Percentiles rank a stretch among this genome's conserved stretches.
phyloP scores from a whole-genome alignment of 2,113 vertebrate species.

The Vulpes ferrilata region DNA sequence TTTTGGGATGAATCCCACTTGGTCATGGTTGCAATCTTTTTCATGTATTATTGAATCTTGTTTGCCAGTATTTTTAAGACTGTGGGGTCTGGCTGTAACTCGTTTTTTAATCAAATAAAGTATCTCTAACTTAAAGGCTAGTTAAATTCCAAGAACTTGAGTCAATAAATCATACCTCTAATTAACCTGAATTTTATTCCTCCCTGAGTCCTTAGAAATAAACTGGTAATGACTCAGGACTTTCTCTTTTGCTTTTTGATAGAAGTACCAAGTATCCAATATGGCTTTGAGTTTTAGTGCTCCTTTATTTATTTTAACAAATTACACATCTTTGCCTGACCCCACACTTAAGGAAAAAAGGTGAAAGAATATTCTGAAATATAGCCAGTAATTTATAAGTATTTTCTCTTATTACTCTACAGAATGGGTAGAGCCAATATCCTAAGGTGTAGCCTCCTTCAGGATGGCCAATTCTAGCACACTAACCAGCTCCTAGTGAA shows the following conservation, averaged over 20 bases:
- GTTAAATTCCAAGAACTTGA: slow-evolving; percentile 6
- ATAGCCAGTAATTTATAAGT: background rate
- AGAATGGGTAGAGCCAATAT: background rate
- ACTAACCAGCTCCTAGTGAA: background rate
- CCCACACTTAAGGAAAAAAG: background rate
- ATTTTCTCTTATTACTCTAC: background rate
- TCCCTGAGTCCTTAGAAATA: slow-evolving; percentile 6
- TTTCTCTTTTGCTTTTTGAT: slow-evolving; percentile 12
- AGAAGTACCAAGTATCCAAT: slow-evolving; percentile 27
- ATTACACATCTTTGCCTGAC: background rate
- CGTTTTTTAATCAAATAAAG: background rate
- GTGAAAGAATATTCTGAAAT: slow-evolving; percentile 7
- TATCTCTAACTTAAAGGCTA: slow-evolving; percentile 16
- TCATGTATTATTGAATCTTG: background rate
- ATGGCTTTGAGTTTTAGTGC: background rate
- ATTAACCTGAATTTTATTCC: slow-evolving; percentile 19
- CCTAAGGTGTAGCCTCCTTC: background rate
- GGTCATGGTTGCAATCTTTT: background rate
- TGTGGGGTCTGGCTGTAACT: background rate
- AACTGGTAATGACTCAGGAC: background rate
- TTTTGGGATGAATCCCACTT: background rate
- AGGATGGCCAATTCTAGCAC: background rate
- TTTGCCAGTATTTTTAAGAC: background rate
- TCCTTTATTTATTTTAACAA: background rate
- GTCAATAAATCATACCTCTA: background rate